phyloP scores from a whole-genome alignment of 2,888 invertebrate species.

The Andrena camellia region DNA sequence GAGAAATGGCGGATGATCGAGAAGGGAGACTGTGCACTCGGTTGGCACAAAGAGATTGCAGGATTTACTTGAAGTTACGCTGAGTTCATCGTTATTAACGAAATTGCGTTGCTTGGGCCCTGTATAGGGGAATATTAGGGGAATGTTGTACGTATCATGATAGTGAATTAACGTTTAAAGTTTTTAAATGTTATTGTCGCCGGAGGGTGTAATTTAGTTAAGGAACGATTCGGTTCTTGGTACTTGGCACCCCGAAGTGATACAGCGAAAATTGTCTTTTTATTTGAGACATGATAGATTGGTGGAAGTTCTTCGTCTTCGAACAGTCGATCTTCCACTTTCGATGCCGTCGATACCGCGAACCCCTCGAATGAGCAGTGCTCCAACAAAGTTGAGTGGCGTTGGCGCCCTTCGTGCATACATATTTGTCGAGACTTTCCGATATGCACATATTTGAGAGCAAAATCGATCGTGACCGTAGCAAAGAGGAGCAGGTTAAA shows the following conservation, averaged over 20 bases:
- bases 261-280: not conserved
- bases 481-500: slow-evolving; percentile 41
- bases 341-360: slow-evolving; percentile 23
- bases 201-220: not conserved
- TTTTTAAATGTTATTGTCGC: not conserved
- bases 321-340: slow-evolving; percentile 6
- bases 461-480: slow-evolving; percentile 51
- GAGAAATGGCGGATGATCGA: not conserved
- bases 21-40: not conserved
- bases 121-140: no score
- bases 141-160: no score
- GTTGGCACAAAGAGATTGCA: not conserved
- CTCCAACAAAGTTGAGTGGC: slow-evolving; percentile 61
- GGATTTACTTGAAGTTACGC: slow-evolving; percentile 24
- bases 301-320: not conserved
- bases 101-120: no score
- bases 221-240: not conserved
- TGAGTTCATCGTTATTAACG: not conserved
- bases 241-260: not conserved
- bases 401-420: slow-evolving; percentile 64
- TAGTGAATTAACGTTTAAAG: not conserved
- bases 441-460: slow-evolving; percentile 71
- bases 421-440: slow-evolving; percentile 70
- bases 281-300: not conserved
- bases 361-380: slow-evolving; percentile 51